Percentiles rank a stretch among this genome's conserved stretches.
Evolutionary conservation across 2,113 vertebrate genomes (phyloP).

Genomic region (Patagioenas fasciata): DNA sequence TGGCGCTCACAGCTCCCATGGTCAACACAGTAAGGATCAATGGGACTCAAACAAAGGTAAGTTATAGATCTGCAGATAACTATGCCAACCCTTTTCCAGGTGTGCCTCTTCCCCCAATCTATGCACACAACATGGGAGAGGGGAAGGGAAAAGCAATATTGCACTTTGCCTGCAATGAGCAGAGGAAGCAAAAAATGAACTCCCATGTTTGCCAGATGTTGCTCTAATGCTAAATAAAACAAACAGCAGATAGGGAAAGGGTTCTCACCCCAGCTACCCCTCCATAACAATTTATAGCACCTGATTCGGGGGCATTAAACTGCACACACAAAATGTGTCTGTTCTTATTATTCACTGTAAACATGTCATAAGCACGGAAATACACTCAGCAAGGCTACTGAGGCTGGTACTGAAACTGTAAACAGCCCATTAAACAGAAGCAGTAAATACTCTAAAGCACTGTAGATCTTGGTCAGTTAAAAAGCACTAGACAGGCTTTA

Average conservation of each 20-base stretch:
- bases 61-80: background rate
- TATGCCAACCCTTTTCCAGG: background rate
- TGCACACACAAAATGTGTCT: background rate
- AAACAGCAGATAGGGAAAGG: background rate
- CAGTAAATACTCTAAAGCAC: constrained; percentile 29
- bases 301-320: constrained; percentile 35
- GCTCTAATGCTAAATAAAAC: background rate
- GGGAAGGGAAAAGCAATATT: background rate
- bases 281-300: constrained; percentile 16
- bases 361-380: constrained; percentile 44
- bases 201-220: background rate
- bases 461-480: constrained; percentile 23
- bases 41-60: background rate
- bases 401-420: constrained; percentile 4
- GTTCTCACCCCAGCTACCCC: background rate
- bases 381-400: background rate
- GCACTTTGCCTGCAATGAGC: background rate
- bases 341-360: constrained; percentile 47
- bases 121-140: accelerated
- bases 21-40: background rate
- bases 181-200: background rate
- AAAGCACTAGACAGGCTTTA: constrained; percentile 4
- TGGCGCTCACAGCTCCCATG: background rate
- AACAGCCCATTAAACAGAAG: constrained; percentile 47
- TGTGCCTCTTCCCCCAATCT: background rate